Evolutionary conservation across 2,113 vertebrate species (phyloP).

Genomic region (Egretta garzetta): DNA sequence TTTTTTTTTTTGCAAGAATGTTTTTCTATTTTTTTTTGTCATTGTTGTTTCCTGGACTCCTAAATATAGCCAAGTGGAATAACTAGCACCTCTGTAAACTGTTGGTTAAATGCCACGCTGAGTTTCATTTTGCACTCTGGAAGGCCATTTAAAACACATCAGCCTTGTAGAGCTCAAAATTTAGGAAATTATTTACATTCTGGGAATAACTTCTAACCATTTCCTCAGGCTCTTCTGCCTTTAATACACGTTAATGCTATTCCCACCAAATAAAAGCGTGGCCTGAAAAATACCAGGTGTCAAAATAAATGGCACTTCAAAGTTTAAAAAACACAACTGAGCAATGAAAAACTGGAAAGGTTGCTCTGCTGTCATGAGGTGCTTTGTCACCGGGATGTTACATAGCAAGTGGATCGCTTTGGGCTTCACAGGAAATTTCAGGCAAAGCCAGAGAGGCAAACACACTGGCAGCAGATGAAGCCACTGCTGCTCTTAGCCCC

Average conservation of each 20-base stretch:
- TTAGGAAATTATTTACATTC: constrained; percentile 61
- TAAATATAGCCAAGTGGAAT: constrained; percentile 72
- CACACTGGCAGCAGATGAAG: neutral
- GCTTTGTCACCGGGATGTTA: neutral
- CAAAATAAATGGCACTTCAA: constrained; percentile 64
- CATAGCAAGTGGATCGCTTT: neutral
- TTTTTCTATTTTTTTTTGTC: constrained; percentile 11
- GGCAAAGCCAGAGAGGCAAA: neutral
- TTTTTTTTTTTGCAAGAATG: constrained; percentile 17
- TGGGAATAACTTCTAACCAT: constrained; percentile 40
- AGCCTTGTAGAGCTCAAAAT: constrained; percentile 12
- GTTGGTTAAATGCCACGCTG: constrained; percentile 67
- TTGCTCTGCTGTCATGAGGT: neutral
- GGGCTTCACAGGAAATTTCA: neutral
- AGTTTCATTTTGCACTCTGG: constrained; percentile 71
- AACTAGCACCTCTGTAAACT: constrained; percentile 72
- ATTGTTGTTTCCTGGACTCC: constrained; percentile 75
- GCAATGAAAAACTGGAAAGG: constrained; percentile 17
- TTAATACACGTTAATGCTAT: constrained; percentile 1
- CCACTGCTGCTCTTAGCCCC: neutral
- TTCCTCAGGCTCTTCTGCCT: constrained; percentile 13
- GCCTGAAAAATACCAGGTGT: constrained; percentile 58
- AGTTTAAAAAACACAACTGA: constrained; percentile 38
- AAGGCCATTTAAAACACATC: constrained; percentile 66
- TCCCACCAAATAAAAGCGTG: constrained; percentile 56